These are phyloP conservation scores for Corynorhinus townsendii DNA, from an alignment of 2,113 vertebrate genomes.

Conservation along the genomic window DNA sequence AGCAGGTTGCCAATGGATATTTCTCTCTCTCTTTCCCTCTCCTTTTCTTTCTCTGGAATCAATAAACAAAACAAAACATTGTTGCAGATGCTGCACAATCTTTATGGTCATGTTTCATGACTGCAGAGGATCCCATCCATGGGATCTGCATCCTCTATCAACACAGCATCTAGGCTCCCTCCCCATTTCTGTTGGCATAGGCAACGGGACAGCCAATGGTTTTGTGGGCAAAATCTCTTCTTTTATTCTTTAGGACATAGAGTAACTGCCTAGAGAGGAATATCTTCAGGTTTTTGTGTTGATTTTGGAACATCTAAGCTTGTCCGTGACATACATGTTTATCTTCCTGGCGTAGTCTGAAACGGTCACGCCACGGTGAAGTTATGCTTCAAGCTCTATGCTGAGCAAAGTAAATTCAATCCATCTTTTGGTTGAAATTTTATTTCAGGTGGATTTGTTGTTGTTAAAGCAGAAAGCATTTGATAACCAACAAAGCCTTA, in stretches of 20 bases:
- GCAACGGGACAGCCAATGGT: rapidly evolving
- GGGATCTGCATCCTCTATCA: not conserved
- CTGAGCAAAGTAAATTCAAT: not conserved
- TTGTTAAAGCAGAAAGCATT: not conserved
- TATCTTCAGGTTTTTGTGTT: not conserved
- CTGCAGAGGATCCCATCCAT: not conserved
- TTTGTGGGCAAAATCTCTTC: not conserved
- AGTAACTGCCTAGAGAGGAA: not conserved
- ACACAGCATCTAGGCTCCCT: rapidly evolving
- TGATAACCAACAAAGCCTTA: not conserved
- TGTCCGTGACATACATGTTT: rapidly evolving
- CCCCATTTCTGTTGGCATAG: not conserved
- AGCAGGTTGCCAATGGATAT: not conserved
- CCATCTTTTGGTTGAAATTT: not conserved
- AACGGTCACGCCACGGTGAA: not conserved
- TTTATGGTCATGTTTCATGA: not conserved
- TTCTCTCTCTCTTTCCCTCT: not conserved
- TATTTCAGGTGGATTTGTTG: not conserved
- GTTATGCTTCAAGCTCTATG: not conserved
- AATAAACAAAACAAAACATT: not conserved
- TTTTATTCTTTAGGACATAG: not conserved
- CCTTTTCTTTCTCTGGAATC: not conserved
- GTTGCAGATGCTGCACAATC: not conserved
- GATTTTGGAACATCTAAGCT: not conserved
- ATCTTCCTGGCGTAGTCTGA: not conserved